These are phyloP conservation scores for Apamea epomidion DNA, from an alignment of 2,888 invertebrate species.

Conservation along the genomic window DNA sequence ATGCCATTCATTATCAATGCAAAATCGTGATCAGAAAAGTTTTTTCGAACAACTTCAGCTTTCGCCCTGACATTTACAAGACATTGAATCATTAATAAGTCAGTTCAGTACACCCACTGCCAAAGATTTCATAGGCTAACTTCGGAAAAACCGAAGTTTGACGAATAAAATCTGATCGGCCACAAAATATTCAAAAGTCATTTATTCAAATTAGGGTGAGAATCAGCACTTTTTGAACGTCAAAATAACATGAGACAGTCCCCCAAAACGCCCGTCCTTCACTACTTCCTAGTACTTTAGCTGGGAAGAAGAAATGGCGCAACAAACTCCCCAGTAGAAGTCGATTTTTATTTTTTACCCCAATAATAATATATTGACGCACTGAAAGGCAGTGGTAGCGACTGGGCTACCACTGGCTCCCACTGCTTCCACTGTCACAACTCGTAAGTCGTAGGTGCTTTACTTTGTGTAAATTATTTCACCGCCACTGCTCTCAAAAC, in stretches of 20 bases:
- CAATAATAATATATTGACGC: background rate
- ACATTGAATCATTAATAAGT: slow-evolving; percentile 38
- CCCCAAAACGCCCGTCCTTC: background rate
- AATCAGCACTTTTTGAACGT: background rate
- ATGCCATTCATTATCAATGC: slow-evolving; percentile 19
- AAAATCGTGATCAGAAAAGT: slow-evolving; percentile 1
- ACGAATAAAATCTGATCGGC: background rate
- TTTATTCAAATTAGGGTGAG: background rate
- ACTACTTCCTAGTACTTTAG: background rate
- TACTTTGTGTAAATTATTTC: no score
- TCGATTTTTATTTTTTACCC: background rate
- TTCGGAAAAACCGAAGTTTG: background rate
- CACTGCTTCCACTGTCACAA: no score
- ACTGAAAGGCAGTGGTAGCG: no score
- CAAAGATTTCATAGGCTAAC: background rate
- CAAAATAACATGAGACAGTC: background rate
- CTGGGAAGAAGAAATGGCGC: background rate
- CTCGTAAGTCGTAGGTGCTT: no score
- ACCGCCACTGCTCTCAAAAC: no score
- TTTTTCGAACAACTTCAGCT: slow-evolving; percentile 5
- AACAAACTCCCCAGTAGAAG: background rate
- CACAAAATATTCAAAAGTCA: background rate
- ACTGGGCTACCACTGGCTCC: no score
- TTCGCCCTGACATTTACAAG: slow-evolving; percentile 38
- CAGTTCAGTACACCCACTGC: background rate